phyloP scores from a whole-genome alignment of 2,888 invertebrate species.

The Epinotia ramella region DNA sequence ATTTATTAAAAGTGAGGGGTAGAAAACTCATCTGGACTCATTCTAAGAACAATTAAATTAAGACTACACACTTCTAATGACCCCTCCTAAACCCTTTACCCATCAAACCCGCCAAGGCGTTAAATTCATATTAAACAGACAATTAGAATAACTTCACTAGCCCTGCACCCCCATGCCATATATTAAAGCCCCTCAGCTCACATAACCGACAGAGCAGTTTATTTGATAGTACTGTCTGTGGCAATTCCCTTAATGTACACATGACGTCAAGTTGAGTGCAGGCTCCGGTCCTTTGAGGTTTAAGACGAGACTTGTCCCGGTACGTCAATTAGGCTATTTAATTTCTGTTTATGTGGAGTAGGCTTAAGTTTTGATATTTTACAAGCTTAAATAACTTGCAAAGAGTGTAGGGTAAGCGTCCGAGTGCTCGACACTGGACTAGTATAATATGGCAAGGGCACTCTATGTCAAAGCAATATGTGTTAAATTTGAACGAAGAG shows the following conservation, averaged over 20 bases:
- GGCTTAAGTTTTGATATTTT: background rate
- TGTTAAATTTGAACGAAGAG: too few species aligned
- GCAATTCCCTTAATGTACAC: conserved; percentile 33
- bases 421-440: too few species aligned
- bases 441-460: too few species aligned
- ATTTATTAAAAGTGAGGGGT: background rate
- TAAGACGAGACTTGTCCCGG: background rate
- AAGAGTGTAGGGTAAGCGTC: too few species aligned
- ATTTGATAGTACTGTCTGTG: conserved; percentile 31
- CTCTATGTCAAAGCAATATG: too few species aligned
- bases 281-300: conserved; percentile 13
- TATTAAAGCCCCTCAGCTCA: conserved; percentile 37
- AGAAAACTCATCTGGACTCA: background rate
- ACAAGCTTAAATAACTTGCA: background rate
- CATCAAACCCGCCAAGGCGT: conserved; percentile 32
- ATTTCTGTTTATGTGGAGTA: conserved; percentile 3
- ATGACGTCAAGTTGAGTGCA: conserved; percentile 26
- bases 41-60: background rate
- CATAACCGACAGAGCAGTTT: conserved; percentile 26
- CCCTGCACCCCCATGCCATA: conserved; percentile 29
- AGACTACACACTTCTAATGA: background rate
- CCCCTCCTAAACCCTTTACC: conserved; percentile 33
- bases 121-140: conserved; percentile 38
- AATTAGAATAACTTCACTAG: conserved; percentile 33
- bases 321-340: conserved; percentile 22